Base-by-base conservation (phyloP, 1,140 invertebrate species). In the Hermatobates lingyangjiaoensis region DNA sequence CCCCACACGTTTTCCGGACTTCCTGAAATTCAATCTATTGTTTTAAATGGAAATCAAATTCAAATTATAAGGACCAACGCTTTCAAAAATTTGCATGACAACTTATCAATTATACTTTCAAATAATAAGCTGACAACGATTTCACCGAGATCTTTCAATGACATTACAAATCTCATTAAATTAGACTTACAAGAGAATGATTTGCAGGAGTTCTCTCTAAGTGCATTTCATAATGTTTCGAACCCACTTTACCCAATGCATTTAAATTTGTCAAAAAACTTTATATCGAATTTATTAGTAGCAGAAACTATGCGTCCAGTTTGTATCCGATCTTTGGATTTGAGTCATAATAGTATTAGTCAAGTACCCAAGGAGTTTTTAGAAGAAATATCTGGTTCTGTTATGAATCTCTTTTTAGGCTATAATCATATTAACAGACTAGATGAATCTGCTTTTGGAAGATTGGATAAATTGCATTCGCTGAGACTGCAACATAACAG, bases 401-500 rank as follows among this genome's bases (percentile, higher is more conserved):
- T 84, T 52, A 68, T 74, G 58, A 73, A 76, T 55, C 70, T 85
- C 12, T 74, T 79, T 58, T 61, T 87, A 38, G 80, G 82, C 0
- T 77, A 81, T 63, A 91, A 91, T 61, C 68, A 71, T 55, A 77
- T 91, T 28, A 70, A 67, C 0, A 68, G 73, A 23, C 69, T 91
- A 54, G 76, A 81, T 48, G 79, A 74, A 48, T 76, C 77, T 57
- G 76, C 75, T 1, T 83, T 89, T 60, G 75, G 74, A 10, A 73
- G 81, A 40, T 63, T 84, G 15, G 67, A 71, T 28, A 69, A 73
- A 50, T 66, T 89, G 53, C 83, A 88, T 64, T 76, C 78, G 38
- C 63, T 90, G 28, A 80, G 79, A 56, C 63, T 90, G 28, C 71
- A 79, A 48, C 74, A 81, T 58, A 90, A 90, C 61, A 74, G 73